A percentile compares a stretch with the other conserved stretches of the same genome.
These are phyloP conservation scores for Zosterops pallidus DNA, from an alignment of 2,113 vertebrate genomes.

Conservation along the genomic window DNA sequence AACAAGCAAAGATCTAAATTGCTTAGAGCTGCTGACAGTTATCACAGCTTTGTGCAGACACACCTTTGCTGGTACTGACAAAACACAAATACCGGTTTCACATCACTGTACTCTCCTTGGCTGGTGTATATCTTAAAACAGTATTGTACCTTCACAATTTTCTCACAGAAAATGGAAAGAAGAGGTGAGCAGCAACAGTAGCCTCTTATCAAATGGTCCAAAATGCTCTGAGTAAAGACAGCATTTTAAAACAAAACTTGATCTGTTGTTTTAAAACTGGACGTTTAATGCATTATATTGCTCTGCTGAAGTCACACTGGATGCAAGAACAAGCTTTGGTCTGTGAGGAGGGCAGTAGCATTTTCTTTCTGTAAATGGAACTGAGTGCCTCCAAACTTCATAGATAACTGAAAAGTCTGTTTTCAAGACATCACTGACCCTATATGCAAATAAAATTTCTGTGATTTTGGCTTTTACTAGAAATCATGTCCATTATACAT, in stretches of 20 bases:
- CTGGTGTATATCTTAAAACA: not conserved
- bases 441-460: not conserved
- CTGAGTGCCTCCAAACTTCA: not conserved
- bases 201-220: not conserved
- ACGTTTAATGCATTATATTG: not conserved
- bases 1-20: not conserved
- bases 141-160: not conserved
- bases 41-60: conserved; percentile 7
- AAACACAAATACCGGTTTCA: not conserved
- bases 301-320: not conserved
- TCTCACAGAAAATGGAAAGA: not conserved
- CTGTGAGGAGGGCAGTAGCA: not conserved
- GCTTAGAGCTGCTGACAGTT: conserved; percentile 2
- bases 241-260: not conserved
- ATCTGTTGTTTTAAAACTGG: not conserved
- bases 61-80: conserved; percentile 11
- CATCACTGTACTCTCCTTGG: not conserved
- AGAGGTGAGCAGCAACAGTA: not conserved
- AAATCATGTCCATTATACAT: not conserved
- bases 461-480: not conserved
- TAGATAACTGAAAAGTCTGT: not conserved
- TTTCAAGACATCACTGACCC: not conserved
- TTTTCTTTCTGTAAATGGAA: not conserved
- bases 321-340: not conserved
- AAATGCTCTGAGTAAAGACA: not conserved